phyloP scores from a whole-genome alignment of 2,888 invertebrate species.

The Pseudococcus viburni region DNA sequence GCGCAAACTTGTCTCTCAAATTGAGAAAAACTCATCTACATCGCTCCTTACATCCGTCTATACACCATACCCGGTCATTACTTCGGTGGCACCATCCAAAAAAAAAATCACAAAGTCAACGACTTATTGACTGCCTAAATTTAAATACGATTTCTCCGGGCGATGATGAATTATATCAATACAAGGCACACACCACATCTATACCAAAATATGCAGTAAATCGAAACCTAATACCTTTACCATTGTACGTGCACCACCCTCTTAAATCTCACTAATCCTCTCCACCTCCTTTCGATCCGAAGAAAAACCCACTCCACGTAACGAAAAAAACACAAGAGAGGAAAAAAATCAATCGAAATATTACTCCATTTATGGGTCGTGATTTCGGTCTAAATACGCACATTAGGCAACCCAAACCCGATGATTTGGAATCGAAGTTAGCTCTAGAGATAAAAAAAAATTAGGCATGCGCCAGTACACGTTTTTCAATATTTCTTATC shows the following conservation, averaged over 20 bases:
- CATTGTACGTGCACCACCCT: background rate
- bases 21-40: too few relatives aligned
- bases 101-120: background rate
- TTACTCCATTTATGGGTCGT: background rate
- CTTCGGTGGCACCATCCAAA: background rate
- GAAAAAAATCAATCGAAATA: background rate
- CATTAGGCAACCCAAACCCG: slow-evolving; percentile 9
- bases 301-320: background rate
- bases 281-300: background rate
- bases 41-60: too few relatives aligned
- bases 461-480: slow-evolving; percentile 37
- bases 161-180: slow-evolving; percentile 7
- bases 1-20: too few relatives aligned
- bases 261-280: background rate
- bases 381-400: slow-evolving; percentile 20
- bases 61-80: background rate
- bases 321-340: background rate
- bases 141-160: background rate
- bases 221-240: background rate
- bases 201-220: background rate
- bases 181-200: background rate
- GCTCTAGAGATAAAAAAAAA: background rate
- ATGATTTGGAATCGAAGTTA: slow-evolving; percentile 20
- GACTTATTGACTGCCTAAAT: background rate
- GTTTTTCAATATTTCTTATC: slow-evolving; percentile 39